Percentiles rank a stretch among this genome's conserved stretches.
Conservation (phyloP, 2,113 vertebrate species). For the Myiopsitta monachus region DNA sequence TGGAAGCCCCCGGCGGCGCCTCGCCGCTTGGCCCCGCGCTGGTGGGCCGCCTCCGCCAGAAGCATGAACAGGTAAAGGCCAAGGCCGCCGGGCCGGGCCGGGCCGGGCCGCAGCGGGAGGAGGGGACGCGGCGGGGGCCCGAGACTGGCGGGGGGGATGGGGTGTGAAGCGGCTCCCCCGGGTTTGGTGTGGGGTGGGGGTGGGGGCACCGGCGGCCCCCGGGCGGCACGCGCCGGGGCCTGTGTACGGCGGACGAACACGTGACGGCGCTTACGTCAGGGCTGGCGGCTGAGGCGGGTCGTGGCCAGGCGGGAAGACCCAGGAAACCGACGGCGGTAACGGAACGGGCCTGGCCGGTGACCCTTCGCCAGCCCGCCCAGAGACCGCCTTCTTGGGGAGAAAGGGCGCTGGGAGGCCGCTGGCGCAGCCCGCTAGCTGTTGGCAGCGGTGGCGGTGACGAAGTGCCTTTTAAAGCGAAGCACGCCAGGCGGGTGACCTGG, state of each 20-base stretch:
- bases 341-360: too few relatives aligned
- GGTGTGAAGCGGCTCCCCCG: not conserved
- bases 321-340: too few relatives aligned
- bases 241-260: not conserved
- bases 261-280: not conserved
- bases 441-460: not conserved
- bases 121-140: too few relatives aligned
- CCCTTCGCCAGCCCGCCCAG: too few relatives aligned
- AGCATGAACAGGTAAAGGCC: constrained; percentile 87
- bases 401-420: too few relatives aligned
- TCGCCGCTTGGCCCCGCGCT: constrained; percentile 60
- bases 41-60: constrained; percentile 81
- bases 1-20: constrained; percentile 30
- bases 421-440: not conserved
- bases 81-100: too few relatives aligned
- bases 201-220: not conserved
- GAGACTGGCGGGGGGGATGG: too few relatives aligned
- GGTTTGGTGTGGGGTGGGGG: too few relatives aligned
- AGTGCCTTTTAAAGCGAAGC: not conserved
- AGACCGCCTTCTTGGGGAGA: not conserved
- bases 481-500: not conserved
- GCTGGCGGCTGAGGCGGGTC: not conserved
- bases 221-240: not conserved
- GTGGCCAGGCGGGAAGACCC: not conserved
- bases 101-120: too few relatives aligned